Evolutionary conservation across 2,797 vertebrate species (phyloP).

Genomic region (Urosaurus nigricauda): DNA sequence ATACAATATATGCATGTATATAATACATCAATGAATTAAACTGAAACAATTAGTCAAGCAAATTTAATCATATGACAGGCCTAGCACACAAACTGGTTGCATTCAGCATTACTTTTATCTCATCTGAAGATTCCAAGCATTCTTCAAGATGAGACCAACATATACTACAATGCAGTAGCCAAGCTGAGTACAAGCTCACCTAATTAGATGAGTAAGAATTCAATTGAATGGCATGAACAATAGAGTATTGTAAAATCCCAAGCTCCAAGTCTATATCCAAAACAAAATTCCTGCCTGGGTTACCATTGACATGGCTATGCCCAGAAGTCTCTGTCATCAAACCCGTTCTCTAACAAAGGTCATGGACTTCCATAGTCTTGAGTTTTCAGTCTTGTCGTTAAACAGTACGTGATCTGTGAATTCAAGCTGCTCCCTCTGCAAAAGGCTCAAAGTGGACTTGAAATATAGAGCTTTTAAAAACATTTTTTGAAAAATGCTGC

Average conservation of each 20-base stretch:
- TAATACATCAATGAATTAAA: background rate
- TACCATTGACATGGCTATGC: background rate
- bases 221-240: background rate
- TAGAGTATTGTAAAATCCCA: background rate
- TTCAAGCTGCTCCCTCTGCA: background rate
- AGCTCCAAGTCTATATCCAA: background rate
- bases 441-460: conserved; percentile 35
- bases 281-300: background rate
- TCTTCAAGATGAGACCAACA: background rate
- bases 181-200: background rate
- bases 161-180: background rate
- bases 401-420: background rate
- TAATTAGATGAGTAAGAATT: background rate
- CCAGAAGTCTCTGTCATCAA: background rate
- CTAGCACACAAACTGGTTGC: background rate
- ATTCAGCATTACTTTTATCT: background rate
- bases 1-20: background rate
- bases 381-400: background rate
- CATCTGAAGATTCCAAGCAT: background rate
- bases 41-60: background rate
- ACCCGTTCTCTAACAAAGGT: background rate
- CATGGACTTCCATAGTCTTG: background rate
- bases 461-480: conserved; percentile 54
- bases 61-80: background rate
- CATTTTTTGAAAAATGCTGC: conserved; percentile 50